phyloP scores from a whole-genome alignment of 2,888 invertebrate genomes.

The Pheosia tremula region DNA sequence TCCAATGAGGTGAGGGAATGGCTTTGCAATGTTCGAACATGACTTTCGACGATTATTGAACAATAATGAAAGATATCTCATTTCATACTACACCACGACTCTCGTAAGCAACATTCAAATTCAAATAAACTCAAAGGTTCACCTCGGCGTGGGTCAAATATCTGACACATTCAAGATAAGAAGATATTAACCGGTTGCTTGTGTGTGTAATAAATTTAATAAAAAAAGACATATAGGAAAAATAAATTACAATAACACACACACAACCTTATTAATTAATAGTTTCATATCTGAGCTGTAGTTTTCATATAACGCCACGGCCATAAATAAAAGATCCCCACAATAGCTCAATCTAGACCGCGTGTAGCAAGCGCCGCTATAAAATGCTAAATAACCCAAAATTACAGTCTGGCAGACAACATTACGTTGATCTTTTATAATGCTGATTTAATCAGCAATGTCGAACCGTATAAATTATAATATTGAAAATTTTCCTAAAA shows the following conservation, averaged over 20 bases:
- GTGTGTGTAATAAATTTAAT: too few species aligned
- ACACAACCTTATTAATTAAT: too few species aligned
- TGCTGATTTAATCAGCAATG: not conserved
- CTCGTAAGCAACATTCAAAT: too few species aligned
- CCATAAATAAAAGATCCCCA: not conserved
- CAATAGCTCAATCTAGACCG: conserved; percentile 2
- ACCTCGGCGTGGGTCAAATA: too few species aligned
- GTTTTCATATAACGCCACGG: not conserved
- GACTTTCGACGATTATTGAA: not conserved
- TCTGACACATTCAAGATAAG: too few species aligned
- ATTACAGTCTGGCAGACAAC: conserved; percentile 2
- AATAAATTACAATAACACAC: too few species aligned
- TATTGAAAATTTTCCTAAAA: not conserved
- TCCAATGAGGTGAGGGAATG: conserved; percentile 1
- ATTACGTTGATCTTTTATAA: not conserved
- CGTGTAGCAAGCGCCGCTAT: not conserved
- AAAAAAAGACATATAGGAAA: too few species aligned
- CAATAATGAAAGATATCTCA: too few species aligned
- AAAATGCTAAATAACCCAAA: conserved; percentile 6
- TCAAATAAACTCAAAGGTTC: too few species aligned
- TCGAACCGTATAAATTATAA: not conserved
- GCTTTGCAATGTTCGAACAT: not conserved
- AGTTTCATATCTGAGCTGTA: too few species aligned
- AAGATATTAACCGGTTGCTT: too few species aligned
- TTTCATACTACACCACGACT: too few species aligned